A percentile compares a stretch with the other conserved stretches of the same genome.
phyloP scores from a whole-genome alignment of 23 tunicate genomes.

The Ascidia mentula region DNA sequence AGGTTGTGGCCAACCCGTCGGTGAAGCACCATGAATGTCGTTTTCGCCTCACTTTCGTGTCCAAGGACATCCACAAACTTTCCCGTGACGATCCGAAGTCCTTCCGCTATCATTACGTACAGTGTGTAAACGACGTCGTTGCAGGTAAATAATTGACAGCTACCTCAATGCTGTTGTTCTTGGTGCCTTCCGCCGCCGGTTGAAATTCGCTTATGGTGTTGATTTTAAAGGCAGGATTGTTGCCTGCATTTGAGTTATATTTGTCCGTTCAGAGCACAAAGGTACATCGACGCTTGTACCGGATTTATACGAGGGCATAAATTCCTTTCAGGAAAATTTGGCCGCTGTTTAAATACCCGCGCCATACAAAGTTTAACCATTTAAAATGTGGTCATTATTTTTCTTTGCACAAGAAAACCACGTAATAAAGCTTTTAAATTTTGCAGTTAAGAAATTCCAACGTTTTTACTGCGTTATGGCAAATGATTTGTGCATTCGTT shows the following conservation, averaged over 20 bases:
- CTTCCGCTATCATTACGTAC: slow-evolving; percentile 69
- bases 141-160: slow-evolving; percentile 33
- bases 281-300: too few relatives aligned
- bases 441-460: too few relatives aligned
- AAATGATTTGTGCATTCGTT: too few relatives aligned
- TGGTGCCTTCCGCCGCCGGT: neutral
- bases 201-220: neutral
- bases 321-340: too few relatives aligned
- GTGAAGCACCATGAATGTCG: slow-evolving; percentile 69
- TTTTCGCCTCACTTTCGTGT: slow-evolving; percentile 65
- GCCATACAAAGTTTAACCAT: too few relatives aligned
- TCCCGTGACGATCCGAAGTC: slow-evolving; percentile 72
- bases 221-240: neutral
- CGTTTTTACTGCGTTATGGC: too few relatives aligned
- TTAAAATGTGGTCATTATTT: too few relatives aligned
- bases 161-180: neutral
- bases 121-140: slow-evolving; percentile 77
- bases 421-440: too few relatives aligned
- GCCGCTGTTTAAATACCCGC: too few relatives aligned
- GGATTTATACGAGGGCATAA: too few relatives aligned
- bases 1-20: slow-evolving; percentile 63
- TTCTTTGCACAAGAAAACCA: too few relatives aligned
- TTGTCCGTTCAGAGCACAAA: neutral
- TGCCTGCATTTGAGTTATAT: neutral
- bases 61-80: slow-evolving; percentile 76